A percentile compares a stretch with the other conserved stretches of the same genome.
These are phyloP conservation scores for Drosophila asahinai DNA, from an alignment of 1,140 invertebrate genomes.

Conservation along the genomic window DNA sequence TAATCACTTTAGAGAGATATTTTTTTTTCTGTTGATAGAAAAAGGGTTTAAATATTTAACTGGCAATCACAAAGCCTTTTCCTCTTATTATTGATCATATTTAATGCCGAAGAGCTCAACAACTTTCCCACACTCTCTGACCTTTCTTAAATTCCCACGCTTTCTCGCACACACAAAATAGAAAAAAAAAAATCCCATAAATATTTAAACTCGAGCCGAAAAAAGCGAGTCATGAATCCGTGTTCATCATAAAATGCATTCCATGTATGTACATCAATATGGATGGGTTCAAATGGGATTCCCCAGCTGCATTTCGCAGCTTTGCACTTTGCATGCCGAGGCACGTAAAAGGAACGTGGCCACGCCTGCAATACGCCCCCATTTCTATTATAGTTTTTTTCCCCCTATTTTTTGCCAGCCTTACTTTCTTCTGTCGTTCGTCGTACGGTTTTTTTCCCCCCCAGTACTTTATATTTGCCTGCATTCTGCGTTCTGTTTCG, in stretches of 20 bases:
- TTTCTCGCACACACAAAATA: neutral
- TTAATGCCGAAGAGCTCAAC: neutral
- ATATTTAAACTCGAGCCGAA: slow-evolving; percentile 21
- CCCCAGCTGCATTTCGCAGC: slow-evolving; percentile 35
- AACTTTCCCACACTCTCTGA: slow-evolving; percentile 8
- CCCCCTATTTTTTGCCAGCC: neutral
- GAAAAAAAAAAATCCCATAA: slow-evolving; percentile 7
- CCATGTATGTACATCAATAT: slow-evolving; percentile 62
- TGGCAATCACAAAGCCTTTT: neutral
- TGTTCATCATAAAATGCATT: slow-evolving; percentile 65
- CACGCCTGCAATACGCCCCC: slow-evolving; percentile 19
- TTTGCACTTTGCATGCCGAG: slow-evolving; percentile 53
- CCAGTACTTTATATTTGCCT: neutral
- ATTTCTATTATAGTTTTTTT: slow-evolving; percentile 37
- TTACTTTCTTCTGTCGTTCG: slow-evolving; percentile 7
- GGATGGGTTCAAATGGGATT: slow-evolving; percentile 35
- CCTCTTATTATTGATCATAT: neutral
- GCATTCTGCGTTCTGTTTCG: slow-evolving; percentile 35
- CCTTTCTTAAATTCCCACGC: slow-evolving; percentile 24
- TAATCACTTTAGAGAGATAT: neutral
- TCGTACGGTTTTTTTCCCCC: neutral
- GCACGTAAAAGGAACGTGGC: slow-evolving; percentile 43
- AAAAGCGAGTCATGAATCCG: slow-evolving; percentile 31
- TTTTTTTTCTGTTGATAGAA: too few relatives aligned
- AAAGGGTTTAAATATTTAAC: neutral